Conservation (phyloP, 2,113 vertebrate species). For the Pteruthius melanotis region DNA sequence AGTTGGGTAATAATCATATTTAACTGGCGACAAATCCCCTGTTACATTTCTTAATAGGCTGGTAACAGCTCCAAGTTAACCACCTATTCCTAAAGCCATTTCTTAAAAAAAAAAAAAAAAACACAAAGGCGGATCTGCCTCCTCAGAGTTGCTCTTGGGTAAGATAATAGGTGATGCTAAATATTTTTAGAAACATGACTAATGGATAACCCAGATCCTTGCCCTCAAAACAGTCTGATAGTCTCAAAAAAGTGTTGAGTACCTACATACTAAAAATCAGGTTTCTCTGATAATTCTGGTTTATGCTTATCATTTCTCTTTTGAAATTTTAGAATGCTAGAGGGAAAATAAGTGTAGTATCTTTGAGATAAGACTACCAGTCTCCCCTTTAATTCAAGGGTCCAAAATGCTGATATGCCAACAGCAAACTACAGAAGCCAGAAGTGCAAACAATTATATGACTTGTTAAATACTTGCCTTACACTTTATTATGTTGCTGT, state of each 20-base stretch:
- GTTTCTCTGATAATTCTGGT: slow-evolving; percentile 1
- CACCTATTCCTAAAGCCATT: background rate
- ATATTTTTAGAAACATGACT: slow-evolving; percentile 35
- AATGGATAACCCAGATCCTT: background rate
- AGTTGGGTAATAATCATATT: background rate
- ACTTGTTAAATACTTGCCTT: background rate
- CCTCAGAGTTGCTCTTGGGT: background rate
- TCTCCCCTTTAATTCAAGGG: background rate
- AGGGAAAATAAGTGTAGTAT: background rate
- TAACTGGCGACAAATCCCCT: background rate
- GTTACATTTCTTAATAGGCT: background rate
- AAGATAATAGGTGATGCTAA: background rate
- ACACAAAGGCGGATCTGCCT: background rate
- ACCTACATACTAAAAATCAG: background rate
- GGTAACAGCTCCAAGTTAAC: background rate
- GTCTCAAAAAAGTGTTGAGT: background rate
- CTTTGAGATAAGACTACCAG: background rate
- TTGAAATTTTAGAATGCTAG: background rate
- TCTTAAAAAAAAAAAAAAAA: background rate
- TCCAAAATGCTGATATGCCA: background rate
- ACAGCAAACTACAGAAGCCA: background rate
- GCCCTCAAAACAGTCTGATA: background rate
- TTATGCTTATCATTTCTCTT: background rate
- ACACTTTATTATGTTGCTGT: background rate
- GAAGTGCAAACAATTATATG: background rate